phyloP scores from a whole-genome alignment of 2,113 vertebrate species.

The Trematocara stigmaticum region DNA sequence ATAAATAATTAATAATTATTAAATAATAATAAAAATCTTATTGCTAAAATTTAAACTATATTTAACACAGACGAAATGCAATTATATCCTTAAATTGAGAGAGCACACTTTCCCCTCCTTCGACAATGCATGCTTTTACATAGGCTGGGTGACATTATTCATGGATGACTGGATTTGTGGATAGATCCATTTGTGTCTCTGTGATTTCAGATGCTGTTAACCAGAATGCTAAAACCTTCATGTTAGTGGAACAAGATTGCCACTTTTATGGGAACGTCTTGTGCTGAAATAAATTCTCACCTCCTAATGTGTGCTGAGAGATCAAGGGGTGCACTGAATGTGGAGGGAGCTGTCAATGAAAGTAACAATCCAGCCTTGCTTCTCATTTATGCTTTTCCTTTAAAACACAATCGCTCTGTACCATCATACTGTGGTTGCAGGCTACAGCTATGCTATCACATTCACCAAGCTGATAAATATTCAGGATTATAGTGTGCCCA shows the following conservation, averaged over 20 bases:
- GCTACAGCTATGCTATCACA: background rate
- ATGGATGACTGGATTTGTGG: slow-evolving; percentile 33
- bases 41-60: background rate
- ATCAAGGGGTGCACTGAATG: slow-evolving; percentile 34
- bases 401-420: background rate
- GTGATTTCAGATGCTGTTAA: slow-evolving; percentile 50
- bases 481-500: background rate
- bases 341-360: slow-evolving; percentile 14
- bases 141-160: slow-evolving; percentile 24
- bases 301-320: slow-evolving; percentile 30
- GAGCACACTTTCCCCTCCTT: background rate
- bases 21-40: background rate
- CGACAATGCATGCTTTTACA: slow-evolving; percentile 5
- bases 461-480: background rate
- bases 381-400: slow-evolving; percentile 1
- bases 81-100: background rate
- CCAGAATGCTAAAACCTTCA: slow-evolving; percentile 51
- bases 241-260: slow-evolving; percentile 32
- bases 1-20: no score
- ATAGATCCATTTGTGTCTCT: slow-evolving; percentile 47
- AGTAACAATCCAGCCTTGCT: slow-evolving; percentile 9
- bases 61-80: background rate
- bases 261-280: slow-evolving; percentile 50
- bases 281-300: slow-evolving; percentile 45
- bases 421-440: background rate